A percentile compares a stretch with the other conserved stretches of the same genome.
Conservation (phyloP, 1,140 invertebrate species). For the Asobara japonica region DNA sequence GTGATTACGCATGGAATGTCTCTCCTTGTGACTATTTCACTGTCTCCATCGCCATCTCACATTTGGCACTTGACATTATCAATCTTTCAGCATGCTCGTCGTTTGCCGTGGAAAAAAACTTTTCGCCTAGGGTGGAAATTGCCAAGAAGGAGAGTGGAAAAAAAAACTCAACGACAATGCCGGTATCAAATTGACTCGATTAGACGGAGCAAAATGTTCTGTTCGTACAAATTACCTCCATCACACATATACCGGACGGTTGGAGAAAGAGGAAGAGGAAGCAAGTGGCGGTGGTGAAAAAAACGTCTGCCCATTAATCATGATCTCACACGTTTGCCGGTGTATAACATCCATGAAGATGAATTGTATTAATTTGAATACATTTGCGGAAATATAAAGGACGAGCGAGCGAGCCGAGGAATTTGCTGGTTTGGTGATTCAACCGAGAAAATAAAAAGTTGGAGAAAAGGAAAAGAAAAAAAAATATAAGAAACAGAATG, state of each 20-base stretch:
- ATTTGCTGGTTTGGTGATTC: not conserved
- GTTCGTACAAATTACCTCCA: constrained; percentile 11
- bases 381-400: not conserved
- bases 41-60: not conserved
- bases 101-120: not conserved
- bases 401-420: not conserved
- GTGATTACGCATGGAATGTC: not conserved
- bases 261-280: not conserved
- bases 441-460: too few species aligned
- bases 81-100: not conserved
- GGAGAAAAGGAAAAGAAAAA: not conserved
- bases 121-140: not conserved
- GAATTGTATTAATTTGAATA: constrained; percentile 10
- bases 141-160: not conserved
- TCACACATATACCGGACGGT: not conserved
- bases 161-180: constrained; percentile 15
- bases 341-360: constrained; percentile 7
- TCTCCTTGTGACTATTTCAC: too few species aligned
- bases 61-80: not conserved
- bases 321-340: not conserved
- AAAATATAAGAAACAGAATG: not conserved
- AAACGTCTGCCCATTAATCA: not conserved
- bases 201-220: constrained; percentile 15
- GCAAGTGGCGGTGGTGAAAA: not conserved
- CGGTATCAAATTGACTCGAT: constrained; percentile 12